phyloP scores from a whole-genome alignment of 1,140 invertebrate genomes.

The Drosophila tropicalis region DNA sequence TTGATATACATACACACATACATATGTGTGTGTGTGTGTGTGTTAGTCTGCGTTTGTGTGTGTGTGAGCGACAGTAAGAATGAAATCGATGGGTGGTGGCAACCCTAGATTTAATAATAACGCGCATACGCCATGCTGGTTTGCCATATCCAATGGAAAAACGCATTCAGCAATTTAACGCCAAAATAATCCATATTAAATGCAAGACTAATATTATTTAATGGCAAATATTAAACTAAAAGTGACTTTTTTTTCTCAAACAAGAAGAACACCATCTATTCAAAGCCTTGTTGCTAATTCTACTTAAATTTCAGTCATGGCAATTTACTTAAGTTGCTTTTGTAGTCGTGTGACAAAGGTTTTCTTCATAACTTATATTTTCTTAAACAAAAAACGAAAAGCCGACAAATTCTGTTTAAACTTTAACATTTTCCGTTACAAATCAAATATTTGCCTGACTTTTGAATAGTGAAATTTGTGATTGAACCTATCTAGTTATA shows the following conservation, averaged over 20 bases:
- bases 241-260: too few relatives aligned
- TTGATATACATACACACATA: too few relatives aligned
- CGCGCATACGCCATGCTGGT: slow-evolving; percentile 68
- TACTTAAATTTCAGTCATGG: not conserved
- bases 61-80: not conserved
- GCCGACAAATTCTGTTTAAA: too few relatives aligned
- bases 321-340: not conserved
- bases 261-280: too few relatives aligned
- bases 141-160: slow-evolving; percentile 58
- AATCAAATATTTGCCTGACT: too few relatives aligned
- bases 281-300: not conserved
- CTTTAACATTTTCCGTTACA: too few relatives aligned
- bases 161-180: slow-evolving; percentile 41
- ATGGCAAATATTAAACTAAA: not conserved
- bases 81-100: not conserved
- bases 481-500: too few relatives aligned
- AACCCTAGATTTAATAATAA: slow-evolving; percentile 26
- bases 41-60: not conserved
- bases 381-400: too few relatives aligned
- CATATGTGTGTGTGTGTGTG: not conserved
- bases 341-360: not conserved
- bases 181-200: slow-evolving; percentile 6
- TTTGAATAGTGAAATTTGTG: too few relatives aligned
- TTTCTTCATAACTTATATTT: too few relatives aligned
- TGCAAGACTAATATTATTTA: slow-evolving; percentile 22